Percentiles rank a stretch among this genome's conserved stretches.
Evolutionary conservation across 2,113 vertebrate genomes (phyloP).

Genomic region (Arizona elegans): DNA sequence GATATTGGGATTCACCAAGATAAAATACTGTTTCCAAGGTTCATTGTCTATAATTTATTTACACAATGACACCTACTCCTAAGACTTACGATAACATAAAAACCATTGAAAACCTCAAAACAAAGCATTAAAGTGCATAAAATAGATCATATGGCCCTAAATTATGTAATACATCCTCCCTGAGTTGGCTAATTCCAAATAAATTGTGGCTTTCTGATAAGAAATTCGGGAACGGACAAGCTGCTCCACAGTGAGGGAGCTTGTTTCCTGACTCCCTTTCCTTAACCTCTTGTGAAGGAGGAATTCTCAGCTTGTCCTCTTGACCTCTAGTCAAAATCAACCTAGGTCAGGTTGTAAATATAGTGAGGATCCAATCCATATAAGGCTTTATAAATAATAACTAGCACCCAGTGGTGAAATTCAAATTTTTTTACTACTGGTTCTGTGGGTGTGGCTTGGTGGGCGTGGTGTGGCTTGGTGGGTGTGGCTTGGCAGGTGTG

Average conservation of each 20-base stretch:
- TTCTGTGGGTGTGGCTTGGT: no score
- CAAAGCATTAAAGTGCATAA: neutral
- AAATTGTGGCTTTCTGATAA: neutral
- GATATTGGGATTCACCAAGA: neutral
- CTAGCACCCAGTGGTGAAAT: neutral
- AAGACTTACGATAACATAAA: neutral
- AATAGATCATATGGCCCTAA: neutral
- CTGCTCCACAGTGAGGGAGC: neutral
- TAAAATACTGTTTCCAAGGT: neutral
- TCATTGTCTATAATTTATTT: neutral
- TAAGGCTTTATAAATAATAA: neutral
- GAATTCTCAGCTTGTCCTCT: neutral
- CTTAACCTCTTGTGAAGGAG: neutral
- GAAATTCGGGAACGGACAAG: neutral
- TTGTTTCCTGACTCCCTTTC: neutral
- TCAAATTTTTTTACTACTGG: no score
- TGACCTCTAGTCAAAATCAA: neutral
- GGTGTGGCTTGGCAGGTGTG: no score
- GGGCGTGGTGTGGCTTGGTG: no score
- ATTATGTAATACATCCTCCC: neutral
- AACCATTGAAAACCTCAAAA: neutral
- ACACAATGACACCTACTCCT: neutral
- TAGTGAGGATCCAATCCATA: neutral
- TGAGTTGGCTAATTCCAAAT: neutral
- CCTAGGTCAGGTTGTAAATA: neutral